Percentiles rank a stretch among this genome's conserved stretches.
phyloP scores from a whole-genome alignment of 2,113 vertebrate genomes.

The Mastomys natalensis region DNA sequence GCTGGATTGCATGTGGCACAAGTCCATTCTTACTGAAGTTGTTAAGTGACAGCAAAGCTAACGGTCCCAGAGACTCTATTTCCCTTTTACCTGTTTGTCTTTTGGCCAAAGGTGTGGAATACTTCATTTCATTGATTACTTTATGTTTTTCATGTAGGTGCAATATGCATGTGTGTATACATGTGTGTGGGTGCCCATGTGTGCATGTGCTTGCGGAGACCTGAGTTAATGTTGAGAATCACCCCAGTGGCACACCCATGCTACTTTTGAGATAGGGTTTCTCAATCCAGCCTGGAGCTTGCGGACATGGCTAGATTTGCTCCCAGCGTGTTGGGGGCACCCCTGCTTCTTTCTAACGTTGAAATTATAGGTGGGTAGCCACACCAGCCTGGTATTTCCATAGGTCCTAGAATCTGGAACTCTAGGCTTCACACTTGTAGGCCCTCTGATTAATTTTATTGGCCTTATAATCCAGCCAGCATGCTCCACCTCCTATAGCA shows the following conservation, averaged over 20 bases:
- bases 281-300: not conserved
- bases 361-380: not conserved
- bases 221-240: not conserved
- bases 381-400: not conserved
- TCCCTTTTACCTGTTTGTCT: not conserved
- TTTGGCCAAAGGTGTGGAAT: not conserved
- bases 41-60: not conserved
- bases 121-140: constrained; percentile 6
- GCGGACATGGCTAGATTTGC: too few relatives aligned
- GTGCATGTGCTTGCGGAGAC: not conserved
- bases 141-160: not conserved
- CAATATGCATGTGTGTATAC: not conserved
- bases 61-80: not conserved
- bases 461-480: constrained; percentile 3
- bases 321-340: not conserved
- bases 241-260: not conserved
- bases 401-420: too few relatives aligned
- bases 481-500: not conserved
- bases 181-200: not conserved
- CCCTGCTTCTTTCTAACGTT: not conserved
- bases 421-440: not conserved
- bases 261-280: not conserved
- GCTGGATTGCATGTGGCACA: not conserved
- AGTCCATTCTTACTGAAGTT: not conserved
- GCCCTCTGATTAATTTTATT: not conserved